Conservation (phyloP, 1,140 invertebrate species). For the Agrypnia vestita region DNA sequence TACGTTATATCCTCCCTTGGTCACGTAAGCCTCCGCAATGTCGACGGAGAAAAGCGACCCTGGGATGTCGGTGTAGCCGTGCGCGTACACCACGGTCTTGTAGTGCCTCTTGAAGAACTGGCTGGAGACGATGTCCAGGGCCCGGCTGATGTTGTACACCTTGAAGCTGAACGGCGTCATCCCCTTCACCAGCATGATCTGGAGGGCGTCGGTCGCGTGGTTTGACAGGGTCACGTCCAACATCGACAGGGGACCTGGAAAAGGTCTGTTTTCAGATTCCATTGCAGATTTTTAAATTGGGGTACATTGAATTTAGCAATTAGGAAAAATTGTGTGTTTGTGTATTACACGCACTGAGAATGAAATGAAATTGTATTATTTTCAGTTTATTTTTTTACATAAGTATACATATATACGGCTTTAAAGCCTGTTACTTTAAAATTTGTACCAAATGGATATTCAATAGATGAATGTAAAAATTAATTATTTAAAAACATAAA, state of each 20-base stretch:
- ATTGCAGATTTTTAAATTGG: no score
- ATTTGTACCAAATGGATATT: no score
- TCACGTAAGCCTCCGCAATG: neutral
- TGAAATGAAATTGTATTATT: no score
- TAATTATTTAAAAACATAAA: no score
- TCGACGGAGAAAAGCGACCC: neutral
- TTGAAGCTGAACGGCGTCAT: neutral
- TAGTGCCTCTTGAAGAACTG: neutral
- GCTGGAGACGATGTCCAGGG: neutral
- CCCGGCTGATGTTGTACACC: neutral
- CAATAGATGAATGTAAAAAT: no score
- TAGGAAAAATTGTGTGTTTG: no score
- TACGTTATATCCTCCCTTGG: neutral
- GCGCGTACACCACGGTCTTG: neutral
- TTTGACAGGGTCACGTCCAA: neutral
- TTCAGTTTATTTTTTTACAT: no score
- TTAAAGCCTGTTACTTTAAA: no score
- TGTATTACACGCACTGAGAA: no score
- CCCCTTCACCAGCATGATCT: neutral
- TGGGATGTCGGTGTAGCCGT: neutral
- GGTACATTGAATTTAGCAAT: no score
- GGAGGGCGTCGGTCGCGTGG: neutral
- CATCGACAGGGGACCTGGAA: neutral
- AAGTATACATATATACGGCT: no score
- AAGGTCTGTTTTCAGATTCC: no score